Evolutionary conservation across 1,140 invertebrate species (phyloP).

Genomic region (Aphidius gifuensis): DNA sequence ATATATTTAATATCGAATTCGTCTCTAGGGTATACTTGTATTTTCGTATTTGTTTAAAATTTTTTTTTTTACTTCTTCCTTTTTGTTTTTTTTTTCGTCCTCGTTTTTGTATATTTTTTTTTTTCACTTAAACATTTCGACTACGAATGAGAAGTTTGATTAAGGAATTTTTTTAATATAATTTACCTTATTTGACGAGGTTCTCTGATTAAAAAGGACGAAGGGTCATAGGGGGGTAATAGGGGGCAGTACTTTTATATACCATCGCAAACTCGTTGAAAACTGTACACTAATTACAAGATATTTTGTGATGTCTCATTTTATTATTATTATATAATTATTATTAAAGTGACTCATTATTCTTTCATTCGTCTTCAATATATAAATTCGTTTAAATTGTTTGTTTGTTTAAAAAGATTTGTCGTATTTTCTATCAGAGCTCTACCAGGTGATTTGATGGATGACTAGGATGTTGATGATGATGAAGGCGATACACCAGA

Average conservation of each 20-base stretch:
- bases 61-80: slow-evolving; percentile 23
- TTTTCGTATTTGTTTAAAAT: slow-evolving; percentile 1
- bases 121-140: slow-evolving; percentile 29
- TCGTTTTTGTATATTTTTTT: too few relatives aligned
- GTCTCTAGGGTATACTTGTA: slow-evolving; percentile 12
- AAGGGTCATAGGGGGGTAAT: slow-evolving; percentile 11
- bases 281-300: slow-evolving; percentile 57
- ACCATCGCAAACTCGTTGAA: slow-evolving; percentile 25
- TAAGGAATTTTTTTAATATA: slow-evolving; percentile 3
- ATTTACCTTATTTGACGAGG: slow-evolving; percentile 1
- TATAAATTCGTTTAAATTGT: slow-evolving; percentile 2
- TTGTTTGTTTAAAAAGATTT: too few relatives aligned
- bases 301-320: too few relatives aligned
- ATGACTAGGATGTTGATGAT: slow-evolving; percentile 47
- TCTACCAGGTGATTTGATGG: slow-evolving; percentile 49
- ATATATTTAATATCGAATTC: slow-evolving; percentile 42
- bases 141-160: slow-evolving; percentile 15
- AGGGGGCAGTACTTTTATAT: slow-evolving; percentile 8
- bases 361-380: neutral
- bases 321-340: too few relatives aligned
- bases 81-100: too few relatives aligned
- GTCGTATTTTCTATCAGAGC: too few relatives aligned
- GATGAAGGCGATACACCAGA: slow-evolving; percentile 51
- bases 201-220: neutral
- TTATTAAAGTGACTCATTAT: neutral